A percentile compares a stretch with the other conserved stretches of the same genome.
These are phyloP conservation scores for Zhuqinia jingwanae DNA, from an alignment of 2,888 invertebrate species.

Conservation along the genomic window DNA sequence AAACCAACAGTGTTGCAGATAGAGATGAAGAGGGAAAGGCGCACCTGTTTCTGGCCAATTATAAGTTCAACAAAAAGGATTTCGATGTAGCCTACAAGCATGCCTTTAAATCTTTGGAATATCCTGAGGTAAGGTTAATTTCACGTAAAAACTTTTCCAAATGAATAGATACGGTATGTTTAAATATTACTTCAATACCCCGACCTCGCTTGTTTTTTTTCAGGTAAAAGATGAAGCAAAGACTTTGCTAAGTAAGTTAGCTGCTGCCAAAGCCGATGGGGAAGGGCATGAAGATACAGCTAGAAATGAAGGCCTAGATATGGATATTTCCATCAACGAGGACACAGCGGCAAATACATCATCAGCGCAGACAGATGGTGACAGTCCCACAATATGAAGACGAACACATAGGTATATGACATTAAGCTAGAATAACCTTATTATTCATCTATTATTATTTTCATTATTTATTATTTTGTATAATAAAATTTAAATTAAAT, in stretches of 20 bases:
- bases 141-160: too few relatives aligned
- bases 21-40: conserved; percentile 91
- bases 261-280: conserved; percentile 60
- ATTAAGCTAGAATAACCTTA: too few relatives aligned
- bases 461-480: too few relatives aligned
- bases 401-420: too few relatives aligned
- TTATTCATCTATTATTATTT: too few relatives aligned
- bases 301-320: conserved; percentile 65
- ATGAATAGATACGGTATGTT: too few relatives aligned
- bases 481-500: too few relatives aligned
- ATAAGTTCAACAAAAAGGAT: conserved; percentile 90
- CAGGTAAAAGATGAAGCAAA: conserved; percentile 97
- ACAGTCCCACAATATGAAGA: too few relatives aligned
- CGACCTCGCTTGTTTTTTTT: too few relatives aligned
- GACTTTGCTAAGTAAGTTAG: conserved; percentile 84
- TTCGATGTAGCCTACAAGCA: conserved; percentile 94
- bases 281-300: conserved; percentile 47
- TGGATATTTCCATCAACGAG: conserved; percentile 71
- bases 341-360: conserved; percentile 34
- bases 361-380: neutral
- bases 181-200: too few relatives aligned
- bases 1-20: conserved; percentile 84
- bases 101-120: conserved; percentile 96
- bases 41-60: conserved; percentile 94
- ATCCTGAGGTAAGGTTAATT: conserved; percentile 92